A percentile compares a stretch with the other conserved stretches of the same genome.
Conservation (phyloP, 2,113 vertebrate genomes). For the Chaetops frenatus region DNA sequence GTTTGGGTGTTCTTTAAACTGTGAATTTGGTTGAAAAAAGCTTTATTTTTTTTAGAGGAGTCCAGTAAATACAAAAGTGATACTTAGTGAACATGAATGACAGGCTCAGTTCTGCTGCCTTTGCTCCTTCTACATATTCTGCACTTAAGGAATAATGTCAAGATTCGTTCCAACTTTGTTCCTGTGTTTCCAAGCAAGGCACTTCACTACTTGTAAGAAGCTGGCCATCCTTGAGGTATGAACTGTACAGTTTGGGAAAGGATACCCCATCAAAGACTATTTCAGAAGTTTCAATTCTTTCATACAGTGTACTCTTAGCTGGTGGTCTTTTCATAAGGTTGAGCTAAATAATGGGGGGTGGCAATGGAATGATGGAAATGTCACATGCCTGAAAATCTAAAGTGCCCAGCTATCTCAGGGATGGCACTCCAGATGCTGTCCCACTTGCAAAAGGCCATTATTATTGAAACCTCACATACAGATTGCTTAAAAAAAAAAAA, state of each 20-base stretch:
- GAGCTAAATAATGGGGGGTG: background rate
- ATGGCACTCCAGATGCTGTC: background rate
- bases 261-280: background rate
- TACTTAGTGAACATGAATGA: background rate
- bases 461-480: background rate
- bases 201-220: background rate
- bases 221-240: background rate
- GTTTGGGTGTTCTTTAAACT: background rate
- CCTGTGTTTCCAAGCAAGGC: background rate
- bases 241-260: background rate
- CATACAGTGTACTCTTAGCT: background rate
- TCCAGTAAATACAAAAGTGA: background rate
- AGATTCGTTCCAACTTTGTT: background rate
- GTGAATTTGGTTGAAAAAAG: background rate
- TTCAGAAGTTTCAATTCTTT: background rate
- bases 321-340: background rate
- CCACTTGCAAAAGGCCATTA: background rate
- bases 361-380: background rate
- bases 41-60: background rate
- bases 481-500: background rate
- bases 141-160: background rate
- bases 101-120: background rate
- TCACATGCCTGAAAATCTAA: background rate
- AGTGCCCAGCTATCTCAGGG: background rate
- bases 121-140: background rate